Evolutionary conservation across 2,113 vertebrate genomes (phyloP), one percentile per base, ranked within the genome.

Genomic region (Oryzias javanicus): DNA sequence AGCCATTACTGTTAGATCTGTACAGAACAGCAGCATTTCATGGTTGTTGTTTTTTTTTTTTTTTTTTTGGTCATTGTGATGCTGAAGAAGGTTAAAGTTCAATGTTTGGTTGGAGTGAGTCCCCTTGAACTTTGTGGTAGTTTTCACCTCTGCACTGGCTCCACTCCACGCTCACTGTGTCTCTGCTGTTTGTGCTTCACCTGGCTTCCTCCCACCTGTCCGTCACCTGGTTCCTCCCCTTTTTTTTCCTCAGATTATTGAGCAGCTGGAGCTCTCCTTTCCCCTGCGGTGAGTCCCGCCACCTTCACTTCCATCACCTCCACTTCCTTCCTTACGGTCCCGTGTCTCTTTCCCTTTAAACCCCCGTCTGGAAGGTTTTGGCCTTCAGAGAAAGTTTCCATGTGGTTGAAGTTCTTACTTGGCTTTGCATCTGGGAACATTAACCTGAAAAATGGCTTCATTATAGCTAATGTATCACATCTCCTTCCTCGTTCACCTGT

Each of bases 191-290:
- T 29, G 60, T 73, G 67, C 78, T 56, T 72, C 77, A 70, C 80
- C 69, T 70, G 42, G 47, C 67, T 52, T 59, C 70, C 69, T 54
- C 63, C 53, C 69, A 72, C 74, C 66, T 71, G 70, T 72, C 74
- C 41, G 25, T 77, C 64, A 76, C 67, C 58, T 68, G 76, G 63
- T 5, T 58, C 68, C 72, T 69, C 53, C 64, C 72, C 64, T 67
- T 47, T 78, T 25, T 72, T 54, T 82, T 71, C 51, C 78, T 16
- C 89, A 95, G 94, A 90, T 95, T 67, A 94, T 92, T 14, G 93
- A 94, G 71, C 94, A 94, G 86, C 87, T 95, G 87, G 93, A 95
- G 64, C 86, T 94, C 54, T 95, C 93, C 62, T 94, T 94, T 79
- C 93, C 93, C 2, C 76, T 94, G 46, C 74, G 94, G 93, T 94